Percentiles rank a stretch among this genome's conserved stretches.
phyloP scores from a whole-genome alignment of 1,140 invertebrate species.

The Harpegnathos saltator region DNA sequence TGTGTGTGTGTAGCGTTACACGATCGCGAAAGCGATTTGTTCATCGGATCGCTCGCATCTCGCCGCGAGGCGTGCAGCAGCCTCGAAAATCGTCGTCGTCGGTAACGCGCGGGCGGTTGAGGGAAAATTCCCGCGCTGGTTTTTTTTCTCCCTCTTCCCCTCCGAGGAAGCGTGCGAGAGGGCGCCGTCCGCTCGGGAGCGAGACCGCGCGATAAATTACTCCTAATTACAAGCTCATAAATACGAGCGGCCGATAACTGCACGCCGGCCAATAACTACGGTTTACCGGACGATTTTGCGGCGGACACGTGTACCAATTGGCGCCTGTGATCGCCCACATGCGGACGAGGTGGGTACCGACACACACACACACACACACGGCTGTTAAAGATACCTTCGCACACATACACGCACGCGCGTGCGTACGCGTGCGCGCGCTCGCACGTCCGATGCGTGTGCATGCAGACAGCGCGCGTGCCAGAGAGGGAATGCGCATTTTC shows the following conservation, averaged over 20 bases:
- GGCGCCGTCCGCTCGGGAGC: no score
- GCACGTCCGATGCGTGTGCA: not conserved
- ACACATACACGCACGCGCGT: not conserved
- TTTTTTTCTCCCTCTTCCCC: no score
- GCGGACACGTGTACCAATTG: not conserved
- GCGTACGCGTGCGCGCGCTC: not conserved
- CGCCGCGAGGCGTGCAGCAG: no score
- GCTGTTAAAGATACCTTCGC: conserved; percentile 25
- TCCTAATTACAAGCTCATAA: not conserved
- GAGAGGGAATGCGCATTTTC: not conserved
- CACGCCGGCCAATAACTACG: not conserved
- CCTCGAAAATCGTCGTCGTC: no score
- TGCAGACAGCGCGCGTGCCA: not conserved
- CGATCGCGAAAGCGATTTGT: no score
- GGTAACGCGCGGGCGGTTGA: no score
- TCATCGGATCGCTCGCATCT: no score
- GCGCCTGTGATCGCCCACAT: not conserved
- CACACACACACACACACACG: not conserved
- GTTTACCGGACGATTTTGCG: conserved; percentile 21
- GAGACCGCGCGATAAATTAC: no score
- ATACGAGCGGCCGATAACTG: not conserved
- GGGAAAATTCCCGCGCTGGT: no score
- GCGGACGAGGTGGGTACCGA: not conserved
- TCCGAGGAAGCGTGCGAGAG: no score
- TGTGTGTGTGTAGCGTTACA: no score